Base-by-base conservation (phyloP, 2,797 vertebrate genomes). In the Clamator glandarius region DNA sequence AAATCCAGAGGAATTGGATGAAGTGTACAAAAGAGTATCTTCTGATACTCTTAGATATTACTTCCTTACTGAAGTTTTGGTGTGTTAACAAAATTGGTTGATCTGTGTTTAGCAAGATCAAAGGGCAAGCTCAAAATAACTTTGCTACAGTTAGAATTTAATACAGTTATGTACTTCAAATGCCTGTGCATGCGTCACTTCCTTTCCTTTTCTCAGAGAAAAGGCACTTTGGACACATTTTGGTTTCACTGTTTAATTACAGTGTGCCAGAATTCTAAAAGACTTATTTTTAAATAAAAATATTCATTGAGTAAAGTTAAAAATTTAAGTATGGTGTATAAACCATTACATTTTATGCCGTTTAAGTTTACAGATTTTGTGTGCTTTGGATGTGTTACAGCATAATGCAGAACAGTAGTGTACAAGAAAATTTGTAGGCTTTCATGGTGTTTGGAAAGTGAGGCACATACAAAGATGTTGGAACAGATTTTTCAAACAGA, bases 361-460 rank as follows among this genome's bases (percentile, higher is more conserved):
- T 83, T 73, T 74, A 55, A 17, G 3, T 82, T 84, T 80, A 70
- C 11, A 41, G 35, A 10, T 88, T 80, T 89, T 81, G 24, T 46
- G 6, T 70, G 7, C 73, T 81, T 67, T 92, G 44, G 29, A 80
- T 3, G 6, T 81, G 48, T 50, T 72, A 73, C 58, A 77, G 28
- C 20, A 11, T 24, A 26, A 5, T 33, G 15, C 24, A 44, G 36
- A 72, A 84, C n/a, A 67, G 36, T 52, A 55, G 44, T 36, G 19
- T 74, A 44, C 15, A 77, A 57, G 36, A 79, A 81, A 48, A 70
- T 83, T 73, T 70, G 48, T 88, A 74, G 33, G 31, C 41, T 58
- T 90, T 90, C 91, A 16, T 67, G 36, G 69, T 89, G 59, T 90
- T 81, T 90, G 21, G 36, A 74, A 74, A 91, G 21, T 70, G 51